These are phyloP conservation scores for Andrena marginata DNA, from an alignment of 2,888 invertebrate species.

Conservation along the genomic window DNA sequence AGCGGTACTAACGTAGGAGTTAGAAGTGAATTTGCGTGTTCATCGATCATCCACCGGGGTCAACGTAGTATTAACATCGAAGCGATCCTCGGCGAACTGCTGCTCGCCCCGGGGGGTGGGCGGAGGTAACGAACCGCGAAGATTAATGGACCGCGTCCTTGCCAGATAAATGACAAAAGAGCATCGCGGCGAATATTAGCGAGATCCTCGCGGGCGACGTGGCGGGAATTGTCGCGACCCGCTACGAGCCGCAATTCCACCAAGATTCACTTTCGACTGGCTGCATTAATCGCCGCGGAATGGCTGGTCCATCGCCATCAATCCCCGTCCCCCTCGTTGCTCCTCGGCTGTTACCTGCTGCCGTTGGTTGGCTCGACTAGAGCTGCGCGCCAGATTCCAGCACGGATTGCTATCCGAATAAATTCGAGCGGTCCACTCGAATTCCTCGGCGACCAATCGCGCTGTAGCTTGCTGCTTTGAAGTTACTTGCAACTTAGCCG, in stretches of 20 bases:
- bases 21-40: conserved; percentile 15
- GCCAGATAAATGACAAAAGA: conserved; percentile 48
- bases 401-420: neutral
- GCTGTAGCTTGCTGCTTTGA: too few relatives aligned
- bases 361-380: neutral
- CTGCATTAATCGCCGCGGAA: conserved; percentile 41
- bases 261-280: conserved; percentile 53
- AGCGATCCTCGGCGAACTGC: conserved; percentile 21
- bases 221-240: conserved; percentile 40
- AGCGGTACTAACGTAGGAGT: neutral
- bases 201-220: conserved; percentile 31
- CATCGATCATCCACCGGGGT: conserved; percentile 51
- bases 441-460: neutral
- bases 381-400: neutral
- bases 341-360: neutral
- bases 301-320: conserved; percentile 31
- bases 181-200: conserved; percentile 40
- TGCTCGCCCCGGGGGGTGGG: neutral
- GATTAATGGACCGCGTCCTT: conserved; percentile 56
- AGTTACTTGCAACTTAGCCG: too few relatives aligned
- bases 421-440: neutral
- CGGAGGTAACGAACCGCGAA: conserved; percentile 48
- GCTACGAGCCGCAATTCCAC: conserved; percentile 40
- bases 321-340: conserved; percentile 38
- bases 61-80: conserved; percentile 48